These are phyloP conservation scores for Tragelaphus strepsiceros DNA, from an alignment of 2,113 vertebrate genomes.

Conservation along the genomic window DNA sequence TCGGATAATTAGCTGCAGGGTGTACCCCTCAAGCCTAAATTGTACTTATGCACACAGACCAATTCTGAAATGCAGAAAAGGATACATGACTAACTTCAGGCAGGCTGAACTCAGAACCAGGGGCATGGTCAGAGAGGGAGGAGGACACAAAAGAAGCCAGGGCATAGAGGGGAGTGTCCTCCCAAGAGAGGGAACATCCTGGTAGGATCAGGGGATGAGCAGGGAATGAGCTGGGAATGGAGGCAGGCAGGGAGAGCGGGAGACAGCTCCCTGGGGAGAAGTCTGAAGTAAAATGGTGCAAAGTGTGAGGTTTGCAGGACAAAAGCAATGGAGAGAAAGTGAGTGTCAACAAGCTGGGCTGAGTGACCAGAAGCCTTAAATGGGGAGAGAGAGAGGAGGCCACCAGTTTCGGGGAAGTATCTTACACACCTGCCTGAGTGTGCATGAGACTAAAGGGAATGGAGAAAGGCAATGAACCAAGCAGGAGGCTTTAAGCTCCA, in stretches of 20 bases:
- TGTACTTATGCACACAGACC: neutral
- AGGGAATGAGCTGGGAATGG: neutral
- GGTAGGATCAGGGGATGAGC: neutral
- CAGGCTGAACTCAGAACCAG: neutral
- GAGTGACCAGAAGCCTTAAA: neutral
- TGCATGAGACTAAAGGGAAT: neutral
- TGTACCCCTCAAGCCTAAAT: neutral
- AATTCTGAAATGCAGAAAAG: neutral
- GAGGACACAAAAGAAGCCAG: neutral
- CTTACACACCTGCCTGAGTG: neutral
- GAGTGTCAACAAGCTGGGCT: neutral
- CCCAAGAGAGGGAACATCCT: neutral
- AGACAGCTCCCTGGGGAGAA: neutral
- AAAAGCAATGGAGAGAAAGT: neutral
- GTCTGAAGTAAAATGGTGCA: neutral
- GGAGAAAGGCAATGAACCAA: neutral
- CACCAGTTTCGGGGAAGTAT: neutral
- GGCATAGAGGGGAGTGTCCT: neutral
- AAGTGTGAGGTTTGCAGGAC: neutral
- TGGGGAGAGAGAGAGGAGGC: neutral
- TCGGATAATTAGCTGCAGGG: rapidly evolving
- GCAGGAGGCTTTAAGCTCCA: neutral
- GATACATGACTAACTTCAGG: neutral
- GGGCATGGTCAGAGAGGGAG: neutral
- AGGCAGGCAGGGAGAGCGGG: neutral